Evolutionary conservation across 1,140 invertebrate species (phyloP).

Genomic region (Drosophila arizonae): DNA sequence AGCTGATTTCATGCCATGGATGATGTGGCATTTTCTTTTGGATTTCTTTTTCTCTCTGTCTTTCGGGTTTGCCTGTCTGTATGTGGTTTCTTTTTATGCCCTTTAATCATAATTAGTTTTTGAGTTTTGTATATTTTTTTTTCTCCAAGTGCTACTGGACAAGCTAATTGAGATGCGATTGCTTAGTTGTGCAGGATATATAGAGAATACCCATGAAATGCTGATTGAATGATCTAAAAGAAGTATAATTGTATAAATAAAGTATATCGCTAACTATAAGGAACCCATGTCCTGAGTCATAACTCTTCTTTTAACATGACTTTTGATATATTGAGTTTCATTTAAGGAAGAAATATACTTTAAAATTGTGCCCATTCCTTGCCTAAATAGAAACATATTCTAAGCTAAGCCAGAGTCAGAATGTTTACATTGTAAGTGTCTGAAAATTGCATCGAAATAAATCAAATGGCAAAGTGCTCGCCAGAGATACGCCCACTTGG

Average conservation of each 20-base stretch:
- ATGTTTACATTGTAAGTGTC: neutral
- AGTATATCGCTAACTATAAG: neutral
- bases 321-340: no score
- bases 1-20: conserved; percentile 73
- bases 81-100: conserved; percentile 26
- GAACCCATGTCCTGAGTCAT: no score
- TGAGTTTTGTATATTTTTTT: neutral
- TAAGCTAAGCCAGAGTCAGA: no score
- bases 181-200: neutral
- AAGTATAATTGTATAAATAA: neutral
- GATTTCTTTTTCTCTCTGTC: conserved; percentile 12
- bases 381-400: no score
- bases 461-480: conserved; percentile 35
- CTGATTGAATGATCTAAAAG: neutral
- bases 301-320: no score
- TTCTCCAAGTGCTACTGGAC: conserved; percentile 11
- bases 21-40: conserved; percentile 63
- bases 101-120: conserved; percentile 64
- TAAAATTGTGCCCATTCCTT: no score
- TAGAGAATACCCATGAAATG: no score
- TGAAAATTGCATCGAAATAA: conserved; percentile 29
- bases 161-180: conserved; percentile 32
- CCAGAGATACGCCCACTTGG: conserved; percentile 41
- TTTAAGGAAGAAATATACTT: no score
- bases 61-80: conserved; percentile 24